phyloP scores from a whole-genome alignment of 2,797 vertebrate species.

The Epinephelus coioides region DNA sequence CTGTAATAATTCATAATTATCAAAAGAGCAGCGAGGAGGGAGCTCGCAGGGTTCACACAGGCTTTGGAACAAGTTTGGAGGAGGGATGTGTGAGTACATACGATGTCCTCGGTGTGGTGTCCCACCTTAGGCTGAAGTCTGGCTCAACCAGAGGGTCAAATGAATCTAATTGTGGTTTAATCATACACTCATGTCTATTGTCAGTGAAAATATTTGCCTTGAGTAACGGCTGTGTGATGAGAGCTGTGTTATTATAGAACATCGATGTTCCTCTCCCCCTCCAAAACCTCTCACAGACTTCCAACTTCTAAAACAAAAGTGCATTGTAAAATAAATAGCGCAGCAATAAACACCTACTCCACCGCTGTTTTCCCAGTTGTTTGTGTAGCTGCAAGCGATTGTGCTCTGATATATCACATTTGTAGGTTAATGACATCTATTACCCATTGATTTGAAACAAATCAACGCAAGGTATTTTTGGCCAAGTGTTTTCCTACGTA shows the following conservation, averaged over 20 bases:
- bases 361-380: conserved; percentile 44
- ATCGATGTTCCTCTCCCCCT: conserved; percentile 34
- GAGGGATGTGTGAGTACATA: conserved; percentile 33
- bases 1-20: conserved; percentile 85
- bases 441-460: conserved; percentile 64
- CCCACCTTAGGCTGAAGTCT: conserved; percentile 57
- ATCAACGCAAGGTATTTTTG: conserved; percentile 41
- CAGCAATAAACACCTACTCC: conserved; percentile 67
- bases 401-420: conserved; percentile 56
- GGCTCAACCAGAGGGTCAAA: conserved; percentile 57
- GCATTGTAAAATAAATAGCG: conserved; percentile 60
- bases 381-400: conserved; percentile 67
- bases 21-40: conserved; percentile 71
- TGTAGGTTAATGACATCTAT: conserved; percentile 62
- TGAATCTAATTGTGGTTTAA: conserved; percentile 66
- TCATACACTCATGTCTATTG: conserved; percentile 65
- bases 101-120: conserved; percentile 56
- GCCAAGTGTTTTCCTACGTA: conserved; percentile 9
- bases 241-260: conserved; percentile 48
- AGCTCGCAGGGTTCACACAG: conserved; percentile 68
- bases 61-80: conserved; percentile 41
- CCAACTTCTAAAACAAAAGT: conserved; percentile 60
- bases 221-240: conserved; percentile 50
- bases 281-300: conserved; percentile 42
- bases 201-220: conserved; percentile 70